A percentile compares a stretch with the other conserved stretches of the same genome.
phyloP scores from a whole-genome alignment of 2,113 vertebrate species.

The Laterallus jamaicensis region DNA sequence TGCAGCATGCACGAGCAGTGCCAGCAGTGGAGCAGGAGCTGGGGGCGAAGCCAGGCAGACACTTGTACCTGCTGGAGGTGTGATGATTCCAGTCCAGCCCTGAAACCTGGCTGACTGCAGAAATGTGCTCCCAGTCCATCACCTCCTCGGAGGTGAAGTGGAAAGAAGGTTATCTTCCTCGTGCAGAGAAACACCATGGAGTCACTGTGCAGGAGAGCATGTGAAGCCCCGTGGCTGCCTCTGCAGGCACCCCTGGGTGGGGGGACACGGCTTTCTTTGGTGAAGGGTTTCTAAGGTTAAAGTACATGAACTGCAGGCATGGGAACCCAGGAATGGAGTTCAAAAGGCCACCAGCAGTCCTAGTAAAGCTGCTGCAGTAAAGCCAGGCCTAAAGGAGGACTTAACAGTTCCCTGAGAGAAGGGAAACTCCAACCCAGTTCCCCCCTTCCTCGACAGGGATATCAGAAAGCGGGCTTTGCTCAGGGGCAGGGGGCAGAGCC shows the following conservation, averaged over 20 bases:
- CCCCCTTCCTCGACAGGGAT: background rate
- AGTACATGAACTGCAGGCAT: background rate
- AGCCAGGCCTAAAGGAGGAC: background rate
- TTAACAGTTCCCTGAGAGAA: background rate
- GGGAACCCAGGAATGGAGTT: background rate
- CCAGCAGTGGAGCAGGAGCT: background rate
- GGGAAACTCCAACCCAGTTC: background rate
- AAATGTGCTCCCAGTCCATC: background rate
- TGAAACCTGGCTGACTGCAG: background rate
- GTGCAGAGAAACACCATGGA: rapidly evolving
- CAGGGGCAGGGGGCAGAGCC: background rate
- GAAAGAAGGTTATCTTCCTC: background rate
- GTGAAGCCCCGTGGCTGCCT: background rate
- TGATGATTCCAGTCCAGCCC: background rate
- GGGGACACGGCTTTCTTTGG: background rate
- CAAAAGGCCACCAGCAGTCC: background rate
- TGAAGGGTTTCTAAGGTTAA: background rate
- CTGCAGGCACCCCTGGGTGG: background rate
- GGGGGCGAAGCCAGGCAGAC: background rate
- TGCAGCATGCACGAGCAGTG: rapidly evolving
- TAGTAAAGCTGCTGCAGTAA: background rate
- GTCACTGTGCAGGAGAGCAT: rapidly evolving
- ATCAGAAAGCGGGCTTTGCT: rapidly evolving
- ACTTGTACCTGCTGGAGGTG: background rate
- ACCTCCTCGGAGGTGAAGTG: background rate